These are phyloP conservation scores for Idaea dimidiata DNA, from an alignment of 2,888 invertebrate genomes.

Conservation along the genomic window DNA sequence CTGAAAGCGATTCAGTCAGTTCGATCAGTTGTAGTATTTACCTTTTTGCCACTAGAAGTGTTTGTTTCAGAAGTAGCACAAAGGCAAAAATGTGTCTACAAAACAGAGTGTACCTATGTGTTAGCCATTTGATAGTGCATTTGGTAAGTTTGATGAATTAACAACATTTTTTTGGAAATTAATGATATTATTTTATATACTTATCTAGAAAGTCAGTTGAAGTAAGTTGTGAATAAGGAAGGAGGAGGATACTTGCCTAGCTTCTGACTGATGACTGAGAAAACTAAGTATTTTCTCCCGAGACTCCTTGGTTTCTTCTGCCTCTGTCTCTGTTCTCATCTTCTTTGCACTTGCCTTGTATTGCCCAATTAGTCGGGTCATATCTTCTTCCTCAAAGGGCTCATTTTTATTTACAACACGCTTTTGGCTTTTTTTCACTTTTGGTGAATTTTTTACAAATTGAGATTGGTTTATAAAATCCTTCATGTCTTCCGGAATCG, in stretches of 20 bases:
- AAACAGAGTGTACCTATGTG: no score
- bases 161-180: no score
- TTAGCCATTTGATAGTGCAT: no score
- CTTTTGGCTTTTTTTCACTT: slow-evolving; percentile 48
- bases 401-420: slow-evolving; percentile 35
- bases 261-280: slow-evolving; percentile 52
- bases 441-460: slow-evolving; percentile 50
- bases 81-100: no score
- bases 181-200: no score
- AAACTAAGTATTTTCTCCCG: slow-evolving; percentile 59
- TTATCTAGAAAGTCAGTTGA: background rate
- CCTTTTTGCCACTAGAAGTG: no score
- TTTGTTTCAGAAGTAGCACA: no score
- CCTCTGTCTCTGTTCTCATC: slow-evolving; percentile 44
- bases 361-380: slow-evolving; percentile 44
- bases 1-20: no score
- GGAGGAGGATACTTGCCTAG: slow-evolving; percentile 43
- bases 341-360: slow-evolving; percentile 50
- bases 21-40: no score
- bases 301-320: slow-evolving; percentile 48
- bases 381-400: slow-evolving; percentile 44
- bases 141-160: no score
- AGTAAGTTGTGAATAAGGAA: background rate
- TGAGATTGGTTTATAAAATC: slow-evolving; percentile 54
- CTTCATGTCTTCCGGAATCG: slow-evolving; percentile 47